Conservation (phyloP, 2,113 vertebrate genomes). For the Axis porcinus region DNA sequence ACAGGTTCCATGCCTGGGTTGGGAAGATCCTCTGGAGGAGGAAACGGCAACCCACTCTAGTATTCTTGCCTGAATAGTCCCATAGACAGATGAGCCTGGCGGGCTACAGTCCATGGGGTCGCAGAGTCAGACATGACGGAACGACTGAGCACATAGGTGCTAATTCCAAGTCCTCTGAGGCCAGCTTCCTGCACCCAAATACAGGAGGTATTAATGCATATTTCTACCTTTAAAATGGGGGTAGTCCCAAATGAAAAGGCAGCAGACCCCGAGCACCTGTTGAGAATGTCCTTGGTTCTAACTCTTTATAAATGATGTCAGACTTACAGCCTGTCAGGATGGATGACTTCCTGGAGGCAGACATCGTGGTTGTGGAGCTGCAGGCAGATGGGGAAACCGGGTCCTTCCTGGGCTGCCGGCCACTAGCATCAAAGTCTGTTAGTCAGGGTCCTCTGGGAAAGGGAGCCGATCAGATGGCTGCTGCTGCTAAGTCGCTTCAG, state of each 20-base stretch:
- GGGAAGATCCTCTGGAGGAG: background rate
- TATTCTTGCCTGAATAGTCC: background rate
- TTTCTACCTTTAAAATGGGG: background rate
- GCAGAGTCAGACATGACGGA: accelerated
- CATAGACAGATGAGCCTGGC: background rate
- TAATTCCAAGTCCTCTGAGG: background rate
- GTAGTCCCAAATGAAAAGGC: background rate
- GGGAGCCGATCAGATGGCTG: background rate
- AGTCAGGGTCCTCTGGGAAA: background rate
- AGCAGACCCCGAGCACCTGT: background rate
- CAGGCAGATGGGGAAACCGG: background rate
- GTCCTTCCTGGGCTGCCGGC: background rate
- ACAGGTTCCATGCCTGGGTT: background rate
- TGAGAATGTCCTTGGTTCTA: too few relatives aligned
- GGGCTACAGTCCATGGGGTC: accelerated
- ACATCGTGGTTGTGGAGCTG: accelerated
- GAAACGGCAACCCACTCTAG: background rate
- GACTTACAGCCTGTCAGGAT: accelerated
- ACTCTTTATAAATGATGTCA: background rate
- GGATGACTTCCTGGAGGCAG: background rate
- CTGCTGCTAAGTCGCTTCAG: background rate
- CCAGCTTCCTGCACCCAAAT: background rate
- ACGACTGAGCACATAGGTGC: background rate
- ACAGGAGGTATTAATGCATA: too few relatives aligned
- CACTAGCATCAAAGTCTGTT: background rate